phyloP scores from a whole-genome alignment of 2,113 vertebrate genomes.

The Illadopsis cleaveri region DNA sequence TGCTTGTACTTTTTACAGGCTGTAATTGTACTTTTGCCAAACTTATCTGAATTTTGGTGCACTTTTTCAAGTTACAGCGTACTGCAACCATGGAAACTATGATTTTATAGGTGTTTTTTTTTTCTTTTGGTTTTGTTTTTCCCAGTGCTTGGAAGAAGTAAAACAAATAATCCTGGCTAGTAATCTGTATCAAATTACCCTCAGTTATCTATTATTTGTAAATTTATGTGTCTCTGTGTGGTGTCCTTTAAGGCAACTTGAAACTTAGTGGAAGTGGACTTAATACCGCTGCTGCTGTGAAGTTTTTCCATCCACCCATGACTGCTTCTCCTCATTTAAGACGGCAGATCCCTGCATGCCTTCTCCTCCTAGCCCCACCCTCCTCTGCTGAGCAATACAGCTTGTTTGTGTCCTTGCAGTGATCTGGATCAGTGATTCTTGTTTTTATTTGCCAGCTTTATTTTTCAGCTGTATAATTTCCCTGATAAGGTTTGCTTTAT shows the following conservation, averaged over 20 bases:
- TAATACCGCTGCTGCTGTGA: fast-evolving
- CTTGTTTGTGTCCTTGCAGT: not conserved
- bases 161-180: not conserved
- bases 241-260: not conserved
- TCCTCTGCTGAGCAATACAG: not conserved
- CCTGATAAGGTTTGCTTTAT: not conserved
- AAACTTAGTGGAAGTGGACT: not conserved
- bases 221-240: not conserved
- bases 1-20: not conserved
- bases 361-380: not conserved
- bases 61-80: not conserved
- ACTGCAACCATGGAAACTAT: not conserved
- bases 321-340: not conserved
- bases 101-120: not conserved
- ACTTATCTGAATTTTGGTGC: not conserved
- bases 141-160: not conserved
- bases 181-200: not conserved
- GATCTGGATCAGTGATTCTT: not conserved
- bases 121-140: not conserved
- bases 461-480: not conserved
- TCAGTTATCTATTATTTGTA: not conserved
- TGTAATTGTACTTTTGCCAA: not conserved
- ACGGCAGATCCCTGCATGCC: not conserved
- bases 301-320: not conserved
- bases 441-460: not conserved